Base-by-base conservation (phyloP, 2,797 vertebrate species). In the Ispidina lecontei region DNA sequence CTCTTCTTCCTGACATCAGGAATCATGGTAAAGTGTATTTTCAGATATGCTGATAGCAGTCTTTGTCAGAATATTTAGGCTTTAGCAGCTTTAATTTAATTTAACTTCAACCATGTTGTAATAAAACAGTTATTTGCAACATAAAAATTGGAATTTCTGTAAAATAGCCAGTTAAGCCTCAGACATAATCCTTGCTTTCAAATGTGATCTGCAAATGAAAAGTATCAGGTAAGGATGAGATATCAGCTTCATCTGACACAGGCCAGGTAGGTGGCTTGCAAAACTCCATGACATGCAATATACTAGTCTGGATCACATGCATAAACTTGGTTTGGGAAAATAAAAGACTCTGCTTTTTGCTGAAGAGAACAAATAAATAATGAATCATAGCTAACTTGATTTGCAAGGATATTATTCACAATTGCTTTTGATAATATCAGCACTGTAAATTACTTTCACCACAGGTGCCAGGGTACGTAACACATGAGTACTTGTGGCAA, bases 401-500 rank as follows among this genome's bases (percentile, higher is more conserved):
- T 83, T 85, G 35, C n/a, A 74, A 77, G 49, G 20, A 20, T 71
- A n/a, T 80, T 78, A 41, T 23, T 90, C 46, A 39, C 28, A 14
- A 63, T 71, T 55, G 2, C 18, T 85, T 76, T 78, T 60, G 49
- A 60, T 78, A 14, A 52, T 63, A 58, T 10, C 19, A n/a, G 4
- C 2, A 5, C 15, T 58, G 84, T 43, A 51, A 71, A 58, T 26
- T 46, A 17, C 22, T 77, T 89, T 87, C n/a, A 77, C 4, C 26
- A 44, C 23, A 35, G 18, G 29, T 71, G 29, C 65, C 31, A 23
- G 23, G 17, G 25, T 58, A 52, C 86, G 43, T 51, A 52, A 28
- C 0, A 1, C 10, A 3, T 5, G 5, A 44, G 18, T 52, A 18
- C 22, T 52, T 51, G n/a, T 54, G 55, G 21, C 54, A 58, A 83